Percentiles rank a stretch among this genome's conserved stretches.
These are phyloP conservation scores for Tiliacea citrago DNA, from an alignment of 2,888 invertebrate species.

Conservation along the genomic window DNA sequence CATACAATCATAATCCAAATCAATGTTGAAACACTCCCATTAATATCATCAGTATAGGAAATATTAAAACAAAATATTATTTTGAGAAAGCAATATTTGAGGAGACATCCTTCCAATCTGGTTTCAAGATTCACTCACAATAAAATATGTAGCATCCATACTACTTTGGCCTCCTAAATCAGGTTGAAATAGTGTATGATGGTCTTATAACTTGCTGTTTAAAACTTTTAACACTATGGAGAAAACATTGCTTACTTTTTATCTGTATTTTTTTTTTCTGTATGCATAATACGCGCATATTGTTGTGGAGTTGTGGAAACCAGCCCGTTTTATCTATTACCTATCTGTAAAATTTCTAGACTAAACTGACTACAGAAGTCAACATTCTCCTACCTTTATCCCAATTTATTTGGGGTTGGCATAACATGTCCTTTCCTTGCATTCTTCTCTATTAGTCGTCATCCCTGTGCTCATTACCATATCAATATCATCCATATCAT, in stretches of 20 bases:
- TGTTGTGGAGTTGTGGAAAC: too few relatives aligned
- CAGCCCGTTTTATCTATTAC: too few relatives aligned
- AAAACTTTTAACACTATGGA: neutral
- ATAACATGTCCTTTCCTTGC: neutral
- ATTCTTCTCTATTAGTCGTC: neutral
- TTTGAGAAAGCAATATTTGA: neutral
- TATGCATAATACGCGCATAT: too few relatives aligned
- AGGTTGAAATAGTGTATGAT: neutral
- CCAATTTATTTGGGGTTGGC: neutral
- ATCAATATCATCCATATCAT: neutral
- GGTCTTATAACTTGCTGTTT: neutral
- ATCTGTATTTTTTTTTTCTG: too few relatives aligned
- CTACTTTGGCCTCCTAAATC: too few relatives aligned
- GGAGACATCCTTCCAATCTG: neutral
- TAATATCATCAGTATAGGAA: neutral
- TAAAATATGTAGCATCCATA: neutral
- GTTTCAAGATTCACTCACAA: too few relatives aligned
- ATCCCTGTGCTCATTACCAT: neutral
- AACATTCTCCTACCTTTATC: neutral
- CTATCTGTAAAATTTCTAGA: slow-evolving; percentile 32
- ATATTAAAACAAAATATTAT: neutral
- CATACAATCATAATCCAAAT: neutral
- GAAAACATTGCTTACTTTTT: neutral
- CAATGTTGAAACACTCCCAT: neutral
- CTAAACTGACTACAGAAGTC: slow-evolving; percentile 31